Evolutionary conservation across 2,113 vertebrate genomes (phyloP).

Genomic region (Melanerpes formicivorus): DNA sequence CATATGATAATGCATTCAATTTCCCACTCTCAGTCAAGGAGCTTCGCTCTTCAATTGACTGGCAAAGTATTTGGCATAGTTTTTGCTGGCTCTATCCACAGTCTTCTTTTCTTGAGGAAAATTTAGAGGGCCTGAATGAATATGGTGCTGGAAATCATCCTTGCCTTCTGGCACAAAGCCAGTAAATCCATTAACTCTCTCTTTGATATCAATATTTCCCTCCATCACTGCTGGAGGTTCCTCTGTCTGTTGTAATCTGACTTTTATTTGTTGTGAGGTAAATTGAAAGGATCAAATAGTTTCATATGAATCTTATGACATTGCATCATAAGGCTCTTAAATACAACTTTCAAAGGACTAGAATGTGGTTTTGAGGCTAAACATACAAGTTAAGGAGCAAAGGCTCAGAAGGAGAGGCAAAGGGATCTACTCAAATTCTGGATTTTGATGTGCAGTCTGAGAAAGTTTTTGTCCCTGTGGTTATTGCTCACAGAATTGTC

Average conservation of each 20-base stretch:
- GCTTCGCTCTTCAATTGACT: constrained; percentile 16
- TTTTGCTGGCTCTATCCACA: not conserved
- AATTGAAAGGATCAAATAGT: not conserved
- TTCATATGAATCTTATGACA: not conserved
- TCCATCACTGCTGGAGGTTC: not conserved
- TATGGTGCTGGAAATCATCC: not conserved
- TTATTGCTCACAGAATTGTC: no score
- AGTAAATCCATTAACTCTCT: not conserved
- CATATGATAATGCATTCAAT: not conserved
- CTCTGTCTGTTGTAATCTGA: not conserved
- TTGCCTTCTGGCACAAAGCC: not conserved
- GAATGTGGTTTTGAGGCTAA: not conserved
- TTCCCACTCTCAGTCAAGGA: constrained; percentile 4
- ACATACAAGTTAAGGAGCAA: not conserved
- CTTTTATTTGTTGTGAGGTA: not conserved
- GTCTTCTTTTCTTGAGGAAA: not conserved
- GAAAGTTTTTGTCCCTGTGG: no score
- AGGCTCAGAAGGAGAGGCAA: no score
- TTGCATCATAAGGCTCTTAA: not conserved
- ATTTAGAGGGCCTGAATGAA: not conserved
- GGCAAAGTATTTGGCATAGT: not conserved
- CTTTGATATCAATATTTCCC: not conserved
- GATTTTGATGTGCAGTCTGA: no score
- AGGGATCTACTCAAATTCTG: no score
- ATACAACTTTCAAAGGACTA: not conserved